phyloP scores from a whole-genome alignment of 1,140 invertebrate genomes.

The Riptortus pedestris region DNA sequence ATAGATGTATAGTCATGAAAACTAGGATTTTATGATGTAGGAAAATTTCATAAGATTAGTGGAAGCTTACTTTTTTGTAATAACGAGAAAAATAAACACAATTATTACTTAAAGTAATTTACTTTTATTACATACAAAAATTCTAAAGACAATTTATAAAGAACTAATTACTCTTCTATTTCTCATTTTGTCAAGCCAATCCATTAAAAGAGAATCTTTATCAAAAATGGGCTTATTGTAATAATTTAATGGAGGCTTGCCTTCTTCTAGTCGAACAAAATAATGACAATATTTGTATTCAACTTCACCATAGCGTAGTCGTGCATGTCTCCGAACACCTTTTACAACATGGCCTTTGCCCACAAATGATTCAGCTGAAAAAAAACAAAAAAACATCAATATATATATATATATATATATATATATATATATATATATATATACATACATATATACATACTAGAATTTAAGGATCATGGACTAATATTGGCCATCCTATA shows the following conservation, averaged over 20 bases:
- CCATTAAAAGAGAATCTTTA: slow-evolving; percentile 58
- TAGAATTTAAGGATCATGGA: too few relatives aligned
- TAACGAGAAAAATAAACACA: too few relatives aligned
- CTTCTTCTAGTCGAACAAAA: slow-evolving; percentile 84
- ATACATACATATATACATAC: too few relatives aligned
- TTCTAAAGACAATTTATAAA: slow-evolving; percentile 50
- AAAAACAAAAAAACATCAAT: slow-evolving; percentile 32
- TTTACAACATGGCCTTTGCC: slow-evolving; percentile 65
- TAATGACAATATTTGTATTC: slow-evolving; percentile 76
- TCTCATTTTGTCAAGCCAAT: slow-evolving; percentile 60
- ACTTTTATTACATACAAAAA: too few relatives aligned
- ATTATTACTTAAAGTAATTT: too few relatives aligned
- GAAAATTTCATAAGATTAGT: too few relatives aligned
- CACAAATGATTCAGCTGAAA: slow-evolving; percentile 74
- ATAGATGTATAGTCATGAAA: too few relatives aligned
- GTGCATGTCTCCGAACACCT: slow-evolving; percentile 72
- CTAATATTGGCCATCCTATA: too few relatives aligned
- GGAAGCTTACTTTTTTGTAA: too few relatives aligned
- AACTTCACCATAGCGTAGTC: slow-evolving; percentile 54
- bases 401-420: too few relatives aligned
- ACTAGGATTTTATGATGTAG: too few relatives aligned
- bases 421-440: neutral
- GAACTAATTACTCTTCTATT: slow-evolving; percentile 57
- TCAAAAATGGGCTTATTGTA: slow-evolving; percentile 49
- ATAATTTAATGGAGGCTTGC: slow-evolving; percentile 78